Evolutionary conservation across 2,888 invertebrate genomes (phyloP), one percentile per base, ranked within the genome.

Genomic region (Aporophyla lueneburgensis): DNA sequence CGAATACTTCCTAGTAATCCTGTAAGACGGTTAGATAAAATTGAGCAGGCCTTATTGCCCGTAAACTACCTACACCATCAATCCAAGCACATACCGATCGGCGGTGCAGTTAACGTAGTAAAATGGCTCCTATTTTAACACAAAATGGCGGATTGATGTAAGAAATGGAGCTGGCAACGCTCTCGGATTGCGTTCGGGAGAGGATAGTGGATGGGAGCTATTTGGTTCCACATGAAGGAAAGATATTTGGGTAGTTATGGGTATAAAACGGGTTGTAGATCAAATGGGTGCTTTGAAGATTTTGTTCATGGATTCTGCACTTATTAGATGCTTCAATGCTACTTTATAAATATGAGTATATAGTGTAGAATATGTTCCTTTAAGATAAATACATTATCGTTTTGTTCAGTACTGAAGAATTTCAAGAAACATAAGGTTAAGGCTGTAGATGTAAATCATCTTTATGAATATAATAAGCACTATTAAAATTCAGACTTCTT

Each of bases 81-180:
- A 81, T 81, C 72, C n/a, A 53, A 54, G 58, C 53, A 40, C 49
- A 69, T 69, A 83, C 71, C 66, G 83, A 74, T 81, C 61, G 58
- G 27, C 54, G 43, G 54, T 83, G 70, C 74, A 79, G 74, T 82
- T 72, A 72, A 24, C 74, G 69, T 63, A 62, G 66, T 69, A 78
- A 72, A 83, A 83, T 72, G 54, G 75, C 69, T 61, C 75, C 70
- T 75, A 75, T 79, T 83, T 75, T 67, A 74, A 83, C 70, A 73
- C 79, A 71, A 82, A 82, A 82, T 82, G 82, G 83, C 70, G 70
- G 82, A 83, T 79, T 75, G 66, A 79, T 83, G 84, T 59, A 67
- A 75, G 75, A 67, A 83, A 83, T 83, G 69, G 65, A 49, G 74
- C 56, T 82, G 75, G 74, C 71, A 79, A 63, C 51, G 59, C 3